phyloP scores from a whole-genome alignment of 2,797 vertebrate genomes.

The Sebastes baramenuke region DNA sequence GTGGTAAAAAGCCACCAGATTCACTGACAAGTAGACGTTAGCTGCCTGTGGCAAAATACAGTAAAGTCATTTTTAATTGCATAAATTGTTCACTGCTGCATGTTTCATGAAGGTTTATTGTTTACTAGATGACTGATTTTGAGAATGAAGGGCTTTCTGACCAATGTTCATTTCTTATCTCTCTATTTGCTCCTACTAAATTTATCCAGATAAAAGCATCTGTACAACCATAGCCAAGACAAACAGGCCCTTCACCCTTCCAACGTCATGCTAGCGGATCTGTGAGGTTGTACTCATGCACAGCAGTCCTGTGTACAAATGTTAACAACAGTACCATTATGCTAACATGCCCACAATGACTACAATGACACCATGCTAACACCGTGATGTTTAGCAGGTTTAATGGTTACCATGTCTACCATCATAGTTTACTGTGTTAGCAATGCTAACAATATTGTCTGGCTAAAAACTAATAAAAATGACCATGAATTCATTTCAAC shows the following conservation, averaged over 20 bases:
- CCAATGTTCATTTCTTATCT: background rate
- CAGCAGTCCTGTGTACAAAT: too few species aligned
- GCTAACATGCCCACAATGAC: too few species aligned
- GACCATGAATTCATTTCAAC: too few species aligned
- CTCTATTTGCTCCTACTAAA: background rate
- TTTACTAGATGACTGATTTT: too few species aligned
- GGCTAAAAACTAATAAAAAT: too few species aligned
- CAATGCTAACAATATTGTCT: too few species aligned
- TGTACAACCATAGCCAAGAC: background rate
- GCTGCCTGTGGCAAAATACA: background rate
- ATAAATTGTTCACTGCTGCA: background rate
- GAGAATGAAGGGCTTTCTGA: background rate
- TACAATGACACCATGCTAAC: background rate
- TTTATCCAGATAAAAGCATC: background rate
- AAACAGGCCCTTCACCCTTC: background rate
- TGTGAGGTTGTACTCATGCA: too few species aligned
- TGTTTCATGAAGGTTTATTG: background rate
- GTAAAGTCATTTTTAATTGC: background rate
- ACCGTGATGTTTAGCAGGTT: background rate
- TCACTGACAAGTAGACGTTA: background rate
- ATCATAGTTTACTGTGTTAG: too few species aligned
- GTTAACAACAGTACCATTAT: too few species aligned
- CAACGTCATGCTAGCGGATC: too few species aligned
- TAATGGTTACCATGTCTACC: background rate
- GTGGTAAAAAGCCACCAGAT: slow-evolving; percentile 18